phyloP scores from a whole-genome alignment of 2,888 invertebrate species.

The Pyrrhia umbra region DNA sequence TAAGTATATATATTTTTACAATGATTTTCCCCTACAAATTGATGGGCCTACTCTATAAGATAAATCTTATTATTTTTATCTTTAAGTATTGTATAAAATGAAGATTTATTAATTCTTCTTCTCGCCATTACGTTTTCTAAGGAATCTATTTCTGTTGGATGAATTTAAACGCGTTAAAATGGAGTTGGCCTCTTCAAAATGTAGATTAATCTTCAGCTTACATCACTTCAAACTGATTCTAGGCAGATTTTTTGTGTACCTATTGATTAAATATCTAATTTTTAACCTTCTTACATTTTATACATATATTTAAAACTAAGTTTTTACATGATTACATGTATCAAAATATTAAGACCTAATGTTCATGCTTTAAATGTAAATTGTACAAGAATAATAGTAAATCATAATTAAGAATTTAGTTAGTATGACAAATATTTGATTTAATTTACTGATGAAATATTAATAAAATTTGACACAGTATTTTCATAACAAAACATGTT shows the following conservation, averaged over 20 bases:
- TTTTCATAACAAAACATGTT: slow-evolving; percentile 48
- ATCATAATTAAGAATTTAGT: slow-evolving; percentile 52
- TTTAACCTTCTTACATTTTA: slow-evolving; percentile 27
- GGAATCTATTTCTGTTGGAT: too few species aligned
- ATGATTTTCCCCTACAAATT: neutral
- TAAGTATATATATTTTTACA: slow-evolving; percentile 25
- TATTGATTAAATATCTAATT: slow-evolving; percentile 28
- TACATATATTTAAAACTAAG: slow-evolving; percentile 16
- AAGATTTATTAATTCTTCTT: neutral
- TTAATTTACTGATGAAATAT: slow-evolving; percentile 52
- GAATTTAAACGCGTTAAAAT: too few species aligned
- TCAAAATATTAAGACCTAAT: slow-evolving; percentile 56
- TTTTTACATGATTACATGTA: slow-evolving; percentile 52
- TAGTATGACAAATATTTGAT: slow-evolving; percentile 54
- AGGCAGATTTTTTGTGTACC: slow-evolving; percentile 20
- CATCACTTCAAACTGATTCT: slow-evolving; percentile 42
- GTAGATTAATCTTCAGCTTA: slow-evolving; percentile 4
- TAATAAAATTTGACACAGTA: slow-evolving; percentile 60
- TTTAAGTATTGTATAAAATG: neutral
- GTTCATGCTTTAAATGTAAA: slow-evolving; percentile 65
- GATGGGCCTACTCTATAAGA: slow-evolving; percentile 1
- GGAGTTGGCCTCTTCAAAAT: neutral
- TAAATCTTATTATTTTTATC: too few species aligned
- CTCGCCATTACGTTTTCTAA: neutral
- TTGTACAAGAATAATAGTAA: slow-evolving; percentile 59